Evolutionary conservation across 2,888 invertebrate species (phyloP).

Genomic region (Theodoxus fluviatilis): DNA sequence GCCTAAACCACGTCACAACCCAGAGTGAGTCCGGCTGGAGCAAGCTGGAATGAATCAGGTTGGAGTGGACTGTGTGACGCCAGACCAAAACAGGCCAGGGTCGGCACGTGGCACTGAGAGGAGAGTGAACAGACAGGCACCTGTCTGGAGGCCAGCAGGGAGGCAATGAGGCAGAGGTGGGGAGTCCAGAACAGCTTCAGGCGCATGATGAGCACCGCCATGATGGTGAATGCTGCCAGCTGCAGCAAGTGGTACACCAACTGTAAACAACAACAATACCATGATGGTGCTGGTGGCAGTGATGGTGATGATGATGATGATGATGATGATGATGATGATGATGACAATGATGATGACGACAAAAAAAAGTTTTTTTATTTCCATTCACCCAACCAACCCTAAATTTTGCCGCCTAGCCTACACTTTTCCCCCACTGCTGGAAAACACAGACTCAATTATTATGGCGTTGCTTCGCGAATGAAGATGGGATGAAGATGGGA

Average conservation of each 20-base stretch:
- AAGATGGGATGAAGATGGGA: no score
- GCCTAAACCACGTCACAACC: no score
- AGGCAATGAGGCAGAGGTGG: slow-evolving; percentile 78
- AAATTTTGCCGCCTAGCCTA: no score
- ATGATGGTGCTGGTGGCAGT: neutral
- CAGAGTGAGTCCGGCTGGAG: no score
- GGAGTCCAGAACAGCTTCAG: slow-evolving; percentile 81
- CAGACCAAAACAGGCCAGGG: no score
- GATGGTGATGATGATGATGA: neutral
- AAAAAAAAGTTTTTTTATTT: no score
- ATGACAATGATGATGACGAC: slow-evolving; percentile 56
- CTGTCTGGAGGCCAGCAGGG: slow-evolving; percentile 70
- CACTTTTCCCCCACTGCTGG: no score
- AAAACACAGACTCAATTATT: no score
- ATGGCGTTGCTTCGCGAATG: no score
- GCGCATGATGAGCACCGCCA: slow-evolving; percentile 81
- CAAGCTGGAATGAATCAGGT: no score
- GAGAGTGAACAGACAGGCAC: slow-evolving; percentile 58
- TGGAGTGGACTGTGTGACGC: no score
- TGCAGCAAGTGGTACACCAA: slow-evolving; percentile 73
- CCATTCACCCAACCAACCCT: no score
- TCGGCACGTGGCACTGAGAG: neutral
- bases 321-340: slow-evolving; percentile 9
- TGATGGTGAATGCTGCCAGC: slow-evolving; percentile 74
- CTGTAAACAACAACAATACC: slow-evolving; percentile 16